Base-by-base conservation (phyloP, 2,113 vertebrate species). In the Panurus biarmicus region DNA sequence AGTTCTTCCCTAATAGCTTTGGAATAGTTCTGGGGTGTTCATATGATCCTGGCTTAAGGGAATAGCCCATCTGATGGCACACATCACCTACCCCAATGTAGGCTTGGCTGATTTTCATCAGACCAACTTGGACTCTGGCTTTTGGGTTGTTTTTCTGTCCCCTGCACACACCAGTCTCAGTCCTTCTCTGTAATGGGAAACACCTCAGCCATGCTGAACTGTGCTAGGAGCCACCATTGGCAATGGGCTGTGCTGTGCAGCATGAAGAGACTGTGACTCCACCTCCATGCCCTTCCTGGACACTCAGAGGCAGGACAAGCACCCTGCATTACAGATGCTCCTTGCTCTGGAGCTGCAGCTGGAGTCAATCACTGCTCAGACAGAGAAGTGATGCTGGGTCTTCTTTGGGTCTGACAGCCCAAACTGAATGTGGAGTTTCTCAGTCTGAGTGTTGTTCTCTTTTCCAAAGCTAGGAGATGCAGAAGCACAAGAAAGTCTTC, bases 1-100 rank as follows among this genome's bases (percentile, higher is more conserved):
- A 96, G 64, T 95, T 96, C 90, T 96, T 94, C 94, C 91, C 95
- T 94, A 93, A 96, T 96, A 96, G 94, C 76, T 96, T 89, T 94
- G 81, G 79, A 92, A 44, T 60, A 77, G 86, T 94, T 96, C 76
- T 95, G 92, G 90, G 86, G 61, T 83, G 85, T 90, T 48, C 45
- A 11, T 77, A 54, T 45, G 89, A 89, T 85, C 86, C 18, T 92
- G 73, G 83, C 94, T 92, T 90, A 92, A 86, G 89, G 86, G 86
- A 95, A 94, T 87, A 78, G 35, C 45, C 91, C 90, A 64, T 67
- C 61, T 84, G 89, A 69, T 89, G 79, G 35, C 65, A 93, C 61
- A 89, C 48, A 82, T 72, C 90, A 14, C 60, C 60, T 67, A 5
- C n/a, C 71, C 65, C 69, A 77, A 0, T 11, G n/a, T 7, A 72